phyloP scores from a whole-genome alignment of 1,140 invertebrate genomes.

The Atta colombica region DNA sequence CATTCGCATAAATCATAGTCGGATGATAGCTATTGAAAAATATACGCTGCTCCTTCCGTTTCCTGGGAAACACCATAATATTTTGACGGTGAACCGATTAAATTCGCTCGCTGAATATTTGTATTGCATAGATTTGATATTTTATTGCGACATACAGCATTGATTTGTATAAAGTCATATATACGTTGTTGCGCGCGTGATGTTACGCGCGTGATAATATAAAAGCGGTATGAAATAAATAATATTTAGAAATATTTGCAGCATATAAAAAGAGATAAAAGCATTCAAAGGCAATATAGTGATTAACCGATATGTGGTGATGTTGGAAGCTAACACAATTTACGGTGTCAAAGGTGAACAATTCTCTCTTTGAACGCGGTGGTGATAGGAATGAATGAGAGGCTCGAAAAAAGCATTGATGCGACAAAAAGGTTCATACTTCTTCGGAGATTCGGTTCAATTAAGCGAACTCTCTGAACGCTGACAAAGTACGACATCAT shows the following conservation, averaged over 20 bases:
- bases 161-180: conserved; percentile 41
- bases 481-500: conserved; percentile 84
- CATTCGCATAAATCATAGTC: conserved; percentile 72
- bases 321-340: conserved; percentile 1
- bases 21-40: conserved; percentile 68
- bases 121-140: conserved; percentile 45
- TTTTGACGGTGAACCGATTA: conserved; percentile 62
- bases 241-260: background rate
- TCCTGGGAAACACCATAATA: conserved; percentile 72
- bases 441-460: conserved; percentile 82
- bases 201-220: background rate
- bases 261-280: background rate
- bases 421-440: conserved; percentile 74
- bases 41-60: conserved; percentile 71
- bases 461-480: conserved; percentile 77
- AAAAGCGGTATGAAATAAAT: background rate
- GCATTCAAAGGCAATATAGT: background rate
- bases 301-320: background rate
- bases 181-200: background rate
- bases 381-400: background rate
- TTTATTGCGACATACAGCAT: conserved; percentile 35
- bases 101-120: conserved; percentile 54
- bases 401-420: conserved; percentile 10
- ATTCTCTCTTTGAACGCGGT: conserved; percentile 15
- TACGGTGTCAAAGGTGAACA: conserved; percentile 8